Base-by-base conservation (phyloP, 2,888 invertebrate genomes). In the Netelia inedita region DNA sequence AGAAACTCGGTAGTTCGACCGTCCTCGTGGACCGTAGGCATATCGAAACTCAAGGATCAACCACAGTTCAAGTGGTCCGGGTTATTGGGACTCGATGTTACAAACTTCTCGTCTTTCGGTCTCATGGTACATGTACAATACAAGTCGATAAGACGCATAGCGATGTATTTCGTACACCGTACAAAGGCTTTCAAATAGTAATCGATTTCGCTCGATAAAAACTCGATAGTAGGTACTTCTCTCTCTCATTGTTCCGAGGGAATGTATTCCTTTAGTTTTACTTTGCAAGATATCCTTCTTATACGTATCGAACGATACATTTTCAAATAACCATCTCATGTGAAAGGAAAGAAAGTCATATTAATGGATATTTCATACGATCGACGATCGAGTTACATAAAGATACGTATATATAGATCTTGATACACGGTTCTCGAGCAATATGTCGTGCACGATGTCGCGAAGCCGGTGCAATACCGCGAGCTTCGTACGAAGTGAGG, bases 391-490 rank as follows among this genome's bases (percentile, higher is more conserved):
- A 46, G 46, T 14, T 46, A 46, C 14, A 46, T 46, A 46, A 14
- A 46, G 3, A 28, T 2, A 28, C 5, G 5, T 2, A 28, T 28
- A 28, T 28, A 28, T 3, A 3, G 0, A 3, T 0, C 28, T 0
- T 3, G 46, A 11, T 28, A 28, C 14, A 14, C 46, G 46, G 14
- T 10, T 46, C 46, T 46, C 10, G 16, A 5, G 57, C n/a, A 57
- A 57, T 19, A 57, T 57, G 57, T 16, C 19, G 57, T 9, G 57
- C 9, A 21, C 35, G n/a, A 11, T 43, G 21, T 76, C 53, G 23
- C 41, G 11, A 57, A 66, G 21, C 35, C 55, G 66, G 43, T 43
- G 28, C 46, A 68, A 76, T 68, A 59, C 59, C 50, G 68, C 46
- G 28, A 68, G 68, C 59, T 46, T 50, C 46, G 59, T 78, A 8